Evolutionary conservation across 37 sponge, comb jelly and placozoan species (phyloP).

Genomic region (Tethya wilhelma): DNA sequence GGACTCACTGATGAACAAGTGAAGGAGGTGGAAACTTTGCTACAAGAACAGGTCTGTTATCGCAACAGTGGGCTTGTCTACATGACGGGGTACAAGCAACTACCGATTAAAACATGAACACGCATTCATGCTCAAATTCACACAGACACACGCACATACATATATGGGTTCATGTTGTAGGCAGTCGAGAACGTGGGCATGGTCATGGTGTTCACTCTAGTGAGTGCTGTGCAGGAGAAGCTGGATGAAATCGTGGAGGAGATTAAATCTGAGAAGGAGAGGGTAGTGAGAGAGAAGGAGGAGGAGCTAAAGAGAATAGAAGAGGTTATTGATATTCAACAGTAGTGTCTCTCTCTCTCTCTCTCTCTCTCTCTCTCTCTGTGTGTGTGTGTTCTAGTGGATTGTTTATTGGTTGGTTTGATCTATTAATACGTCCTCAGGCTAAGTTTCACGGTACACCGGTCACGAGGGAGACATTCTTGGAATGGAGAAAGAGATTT

Average conservation of each 20-base stretch:
- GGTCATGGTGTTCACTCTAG: constrained; percentile 81
- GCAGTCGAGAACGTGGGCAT: constrained; percentile 73
- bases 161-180: neutral
- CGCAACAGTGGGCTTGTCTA: neutral
- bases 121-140: no score
- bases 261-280: constrained; percentile 21
- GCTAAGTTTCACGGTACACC: constrained; percentile 67
- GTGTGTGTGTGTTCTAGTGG: no score
- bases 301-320: constrained; percentile 58
- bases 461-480: constrained; percentile 81
- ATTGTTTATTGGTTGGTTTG: neutral
- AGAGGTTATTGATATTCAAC: constrained; percentile 20
- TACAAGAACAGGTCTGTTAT: constrained; percentile 32
- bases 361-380: no score
- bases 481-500: constrained; percentile 76
- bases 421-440: constrained; percentile 5
- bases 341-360: neutral
- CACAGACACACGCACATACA: no score
- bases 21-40: constrained; percentile 25
- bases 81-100: neutral
- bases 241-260: constrained; percentile 49
- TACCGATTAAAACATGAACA: no score
- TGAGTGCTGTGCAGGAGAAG: constrained; percentile 52
- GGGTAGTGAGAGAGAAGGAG: constrained; percentile 32
- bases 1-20: constrained; percentile 33